phyloP scores from a whole-genome alignment of 2,113 vertebrate genomes.

The Nipponia nippon region DNA sequence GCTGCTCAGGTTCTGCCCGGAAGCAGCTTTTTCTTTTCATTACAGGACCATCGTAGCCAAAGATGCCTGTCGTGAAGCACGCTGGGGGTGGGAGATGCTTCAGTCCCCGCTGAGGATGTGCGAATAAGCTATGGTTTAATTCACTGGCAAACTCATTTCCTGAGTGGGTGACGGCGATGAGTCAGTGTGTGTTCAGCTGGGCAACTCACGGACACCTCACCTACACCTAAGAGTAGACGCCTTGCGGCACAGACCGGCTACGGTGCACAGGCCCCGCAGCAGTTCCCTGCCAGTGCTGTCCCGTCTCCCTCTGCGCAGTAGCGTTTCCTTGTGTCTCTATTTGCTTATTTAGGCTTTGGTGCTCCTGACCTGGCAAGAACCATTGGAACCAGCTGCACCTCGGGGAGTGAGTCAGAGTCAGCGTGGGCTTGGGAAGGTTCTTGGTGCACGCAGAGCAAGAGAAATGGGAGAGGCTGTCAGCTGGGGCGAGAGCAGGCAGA shows the following conservation, averaged over 20 bases:
- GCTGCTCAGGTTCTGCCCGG: not conserved
- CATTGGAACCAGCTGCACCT: fast-evolving
- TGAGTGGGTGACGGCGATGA: fast-evolving
- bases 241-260: not conserved
- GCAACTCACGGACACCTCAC: not conserved
- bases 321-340: not conserved
- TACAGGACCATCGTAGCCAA: not conserved
- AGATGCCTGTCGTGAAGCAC: not conserved
- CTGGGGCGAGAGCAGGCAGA: not conserved
- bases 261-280: fast-evolving
- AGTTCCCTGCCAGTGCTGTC: not conserved
- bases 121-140: not conserved
- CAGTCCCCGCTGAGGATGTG: not conserved
- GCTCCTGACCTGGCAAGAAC: not conserved
- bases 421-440: fast-evolving
- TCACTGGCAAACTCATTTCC: not conserved
- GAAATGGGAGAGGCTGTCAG: not conserved
- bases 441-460: not conserved
- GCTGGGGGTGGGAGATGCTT: not conserved
- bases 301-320: not conserved
- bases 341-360: not conserved
- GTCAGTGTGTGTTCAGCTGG: not conserved
- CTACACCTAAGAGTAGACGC: fast-evolving
- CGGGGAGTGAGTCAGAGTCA: not conserved
- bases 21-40: not conserved